Evolutionary conservation across 2,888 invertebrate genomes (phyloP).

Genomic region (Xylophagus ater): DNA sequence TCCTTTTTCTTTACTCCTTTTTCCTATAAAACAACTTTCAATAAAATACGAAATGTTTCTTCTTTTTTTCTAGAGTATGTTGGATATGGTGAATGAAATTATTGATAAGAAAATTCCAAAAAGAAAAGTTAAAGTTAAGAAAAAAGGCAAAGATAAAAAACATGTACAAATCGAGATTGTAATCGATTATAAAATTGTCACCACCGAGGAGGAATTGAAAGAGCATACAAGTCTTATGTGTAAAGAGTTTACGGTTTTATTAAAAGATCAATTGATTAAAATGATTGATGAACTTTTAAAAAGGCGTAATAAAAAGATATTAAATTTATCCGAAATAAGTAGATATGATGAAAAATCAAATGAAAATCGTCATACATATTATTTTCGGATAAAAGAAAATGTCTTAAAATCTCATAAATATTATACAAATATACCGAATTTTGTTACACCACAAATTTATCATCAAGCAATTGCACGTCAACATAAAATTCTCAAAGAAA

Average conservation of each 20-base stretch:
- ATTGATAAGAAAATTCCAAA: no score
- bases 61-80: no score
- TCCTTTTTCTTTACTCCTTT: no score
- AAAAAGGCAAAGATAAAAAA: no score
- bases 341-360: constrained; percentile 18
- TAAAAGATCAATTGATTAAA: constrained; percentile 66
- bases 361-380: constrained; percentile 19
- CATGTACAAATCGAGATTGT: no score
- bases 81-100: no score
- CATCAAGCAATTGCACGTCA: constrained; percentile 75
- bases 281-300: constrained; percentile 54
- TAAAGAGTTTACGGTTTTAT: constrained; percentile 63
- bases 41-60: no score
- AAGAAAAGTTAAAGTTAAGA: no score
- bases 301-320: constrained; percentile 24
- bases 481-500: constrained; percentile 66
- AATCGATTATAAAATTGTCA: constrained; percentile 63
- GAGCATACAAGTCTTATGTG: constrained; percentile 56
- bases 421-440: constrained; percentile 62
- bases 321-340: constrained; percentile 25
- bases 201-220: constrained; percentile 54
- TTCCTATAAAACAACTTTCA: no score
- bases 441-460: constrained; percentile 64
- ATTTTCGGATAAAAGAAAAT: constrained; percentile 56
- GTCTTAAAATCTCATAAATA: constrained; percentile 67